Base-by-base conservation (phyloP, 35 echinoderm and acorn worm species). In the Holothuria glaberrima region DNA sequence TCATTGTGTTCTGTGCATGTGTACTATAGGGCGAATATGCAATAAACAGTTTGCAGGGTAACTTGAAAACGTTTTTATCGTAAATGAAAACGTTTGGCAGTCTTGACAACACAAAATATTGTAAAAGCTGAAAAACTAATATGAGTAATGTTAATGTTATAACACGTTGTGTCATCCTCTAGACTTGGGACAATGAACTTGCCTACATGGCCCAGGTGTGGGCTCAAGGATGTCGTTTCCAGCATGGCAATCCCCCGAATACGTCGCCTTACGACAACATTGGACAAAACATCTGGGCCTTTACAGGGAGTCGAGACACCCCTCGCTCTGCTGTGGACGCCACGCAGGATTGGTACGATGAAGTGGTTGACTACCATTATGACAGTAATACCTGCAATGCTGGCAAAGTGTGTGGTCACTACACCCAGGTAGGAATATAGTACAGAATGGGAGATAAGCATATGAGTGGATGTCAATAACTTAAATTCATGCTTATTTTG, bases 131-230 rank as follows among this genome's bases (percentile, higher is more conserved):
- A n/a, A n/a, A n/a, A n/a, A n/a, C n/a, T n/a, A n/a, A n/a, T n/a
- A n/a, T 22, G 48, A 22, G 16, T 30, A 54, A 22, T 71, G 6
- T 71, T 7, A 29, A 59, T 45, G 4, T 54, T 54, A 17, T 17
- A 14, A 54, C 12, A 9, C 13, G 12, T 80, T 63, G 1, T 59
- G n/a, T 28, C 31, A n/a, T 20, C n/a, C 24, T 61, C 45, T 64
- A 94, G 92, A 22, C 56, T 13, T 94, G 92, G 92, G 92, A 94
- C 57, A 72, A 86, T 29, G 68, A 84, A 9, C 71, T 94, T 22
- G 92, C 92, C 28, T 90, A 94, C 67, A 94, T 94, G 92, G 92
- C 92, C 9, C 67, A 86, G 34, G 60, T 30, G 9, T 94, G 92
- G 92, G 92, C 92, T 34, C 32, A 82, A 12, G 24, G 65, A 2